Evolutionary conservation across 2,888 invertebrate genomes (phyloP).

Genomic region (Heliconius aoede): DNA sequence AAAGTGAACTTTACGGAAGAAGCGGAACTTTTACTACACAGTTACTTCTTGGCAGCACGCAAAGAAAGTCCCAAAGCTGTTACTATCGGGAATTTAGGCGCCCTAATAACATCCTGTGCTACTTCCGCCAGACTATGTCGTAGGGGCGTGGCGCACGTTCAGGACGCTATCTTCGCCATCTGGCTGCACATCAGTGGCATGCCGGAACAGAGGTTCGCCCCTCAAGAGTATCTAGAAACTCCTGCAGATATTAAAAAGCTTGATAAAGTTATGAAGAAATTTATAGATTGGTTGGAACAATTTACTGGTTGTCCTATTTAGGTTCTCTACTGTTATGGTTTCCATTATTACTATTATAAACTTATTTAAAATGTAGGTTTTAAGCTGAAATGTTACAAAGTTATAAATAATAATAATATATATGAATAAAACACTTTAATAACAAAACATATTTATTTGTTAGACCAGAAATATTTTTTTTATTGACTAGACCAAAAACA

Average conservation of each 20-base stretch:
- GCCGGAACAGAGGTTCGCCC: constrained; percentile 71
- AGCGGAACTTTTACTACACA: constrained; percentile 63
- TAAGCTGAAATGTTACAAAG: not conserved
- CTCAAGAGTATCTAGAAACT: constrained; percentile 71
- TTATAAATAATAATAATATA: too few relatives aligned
- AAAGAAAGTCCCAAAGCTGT: constrained; percentile 64
- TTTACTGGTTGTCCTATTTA: constrained; percentile 58
- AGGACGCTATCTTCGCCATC: constrained; percentile 75
- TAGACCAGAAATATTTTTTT: constrained; percentile 18
- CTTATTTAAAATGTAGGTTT: not conserved
- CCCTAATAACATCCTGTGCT: constrained; percentile 62
- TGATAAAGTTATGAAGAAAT: constrained; percentile 63
- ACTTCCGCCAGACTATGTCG: constrained; percentile 73
- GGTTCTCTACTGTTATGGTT: constrained; percentile 45
- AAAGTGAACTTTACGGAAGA: constrained; percentile 59
- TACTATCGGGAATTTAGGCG: constrained; percentile 65
- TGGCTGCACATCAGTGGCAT: constrained; percentile 74
- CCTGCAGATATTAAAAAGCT: constrained; percentile 66
- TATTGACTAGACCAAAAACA: constrained; percentile 21
- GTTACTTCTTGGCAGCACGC: constrained; percentile 73
- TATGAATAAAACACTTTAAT: constrained; percentile 5
- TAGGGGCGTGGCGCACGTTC: constrained; percentile 60
- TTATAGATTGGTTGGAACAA: constrained; percentile 70
- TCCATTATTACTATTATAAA: not conserved
- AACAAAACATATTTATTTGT: constrained; percentile 23